Evolutionary conservation across 1,140 invertebrate species (phyloP), one percentile per base, ranked within the genome.

Genomic region (Drosophila miranda): DNA sequence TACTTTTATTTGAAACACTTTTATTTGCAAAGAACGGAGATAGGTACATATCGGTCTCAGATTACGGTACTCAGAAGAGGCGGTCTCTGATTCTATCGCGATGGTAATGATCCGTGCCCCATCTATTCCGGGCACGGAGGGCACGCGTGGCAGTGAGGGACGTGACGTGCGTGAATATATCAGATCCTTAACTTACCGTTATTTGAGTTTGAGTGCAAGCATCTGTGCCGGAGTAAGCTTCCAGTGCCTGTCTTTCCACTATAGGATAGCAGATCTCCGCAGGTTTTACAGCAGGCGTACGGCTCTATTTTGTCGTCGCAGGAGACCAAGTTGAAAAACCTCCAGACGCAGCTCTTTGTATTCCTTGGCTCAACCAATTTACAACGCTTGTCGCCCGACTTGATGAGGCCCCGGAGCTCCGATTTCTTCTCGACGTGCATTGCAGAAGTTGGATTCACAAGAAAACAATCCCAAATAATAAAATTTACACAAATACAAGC

Each of bases 381-480:
- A 34, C 81, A 86, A 1, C 81, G 73, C 34, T 78, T 81, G 49
- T 86, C 81, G 0, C 78, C 73, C 13, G 82, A 81, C 42, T 87
- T 86, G 0, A 87, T 77, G 11, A 84, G 68, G 51, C 58, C 78
- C 13, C 77, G 53, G 5, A 86, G 49, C 13, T 86, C 81, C 1
- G 81, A 81, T 56, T 86, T 86, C 45, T 80, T 80, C 23, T 86
- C 81, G 5, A 87, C 81, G 49, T 86, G 73, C 81, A 86, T 84
- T 19, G 23, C 43, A 49, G 19, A 42, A 42, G n/a, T 41, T 13
- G n/a, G 23, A 38, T 34, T 49, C 5, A 8, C 45, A 56, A 38
- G 4, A 38, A 38, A 49, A 49, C 16, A 26, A 64, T 51, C 26
- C 23, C 19, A 73, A 73, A 73, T 73, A 64, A 57, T 38, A 73